Percentiles rank a stretch among this genome's conserved stretches.
Evolutionary conservation across 2,113 vertebrate species (phyloP).

Genomic region (Tricholaema leucomelas): DNA sequence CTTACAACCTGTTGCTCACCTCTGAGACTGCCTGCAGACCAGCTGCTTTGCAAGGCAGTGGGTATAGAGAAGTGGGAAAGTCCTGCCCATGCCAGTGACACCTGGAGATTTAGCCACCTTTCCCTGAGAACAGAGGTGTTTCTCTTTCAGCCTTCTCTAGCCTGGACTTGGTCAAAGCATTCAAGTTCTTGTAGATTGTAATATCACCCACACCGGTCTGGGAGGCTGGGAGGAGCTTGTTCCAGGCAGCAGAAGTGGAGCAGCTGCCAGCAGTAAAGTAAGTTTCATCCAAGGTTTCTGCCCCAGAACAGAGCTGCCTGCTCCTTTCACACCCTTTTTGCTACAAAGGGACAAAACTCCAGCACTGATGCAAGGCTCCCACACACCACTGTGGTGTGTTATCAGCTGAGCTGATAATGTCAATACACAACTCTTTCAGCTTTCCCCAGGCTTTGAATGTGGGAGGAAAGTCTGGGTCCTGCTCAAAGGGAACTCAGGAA

Average conservation of each 20-base stretch:
- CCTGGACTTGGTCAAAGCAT: not conserved
- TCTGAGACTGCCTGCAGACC: not conserved
- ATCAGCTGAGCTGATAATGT: not conserved
- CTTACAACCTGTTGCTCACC: not conserved
- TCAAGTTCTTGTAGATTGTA: not conserved
- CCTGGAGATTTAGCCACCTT: not conserved
- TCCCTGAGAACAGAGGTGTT: not conserved
- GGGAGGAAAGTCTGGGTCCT: not conserved
- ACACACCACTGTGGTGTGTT: rapidly evolving
- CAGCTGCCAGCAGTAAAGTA: not conserved
- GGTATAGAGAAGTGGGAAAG: not conserved
- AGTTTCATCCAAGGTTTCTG: not conserved
- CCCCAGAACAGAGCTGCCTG: not conserved
- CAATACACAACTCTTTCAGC: not conserved
- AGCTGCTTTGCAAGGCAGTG: not conserved
- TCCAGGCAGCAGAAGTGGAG: not conserved
- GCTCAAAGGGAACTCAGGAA: not conserved
- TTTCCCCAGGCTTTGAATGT: not conserved
- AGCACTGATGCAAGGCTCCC: not conserved
- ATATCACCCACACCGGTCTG: not conserved
- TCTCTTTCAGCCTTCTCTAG: not conserved
- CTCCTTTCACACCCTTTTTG: not conserved
- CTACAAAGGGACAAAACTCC: not conserved
- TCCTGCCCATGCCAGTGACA: not conserved
- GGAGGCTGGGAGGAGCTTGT: not conserved